phyloP scores from a whole-genome alignment of 2,888 invertebrate genomes.

The Caenorhabditis doughertyi region DNA sequence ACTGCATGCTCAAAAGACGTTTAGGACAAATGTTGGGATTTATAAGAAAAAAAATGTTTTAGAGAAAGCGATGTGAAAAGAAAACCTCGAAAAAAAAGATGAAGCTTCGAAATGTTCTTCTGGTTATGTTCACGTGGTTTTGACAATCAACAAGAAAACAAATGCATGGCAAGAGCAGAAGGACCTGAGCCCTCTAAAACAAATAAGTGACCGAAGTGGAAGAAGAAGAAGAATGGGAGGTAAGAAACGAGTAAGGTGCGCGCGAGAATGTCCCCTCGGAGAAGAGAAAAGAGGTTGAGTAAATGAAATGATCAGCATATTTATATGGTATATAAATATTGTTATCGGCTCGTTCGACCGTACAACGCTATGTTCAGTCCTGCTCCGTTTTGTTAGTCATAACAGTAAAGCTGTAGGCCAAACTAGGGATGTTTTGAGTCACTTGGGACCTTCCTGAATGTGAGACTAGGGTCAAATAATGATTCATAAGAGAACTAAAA shows the following conservation, averaged over 20 bases:
- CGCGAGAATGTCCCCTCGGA: slow-evolving; percentile 29
- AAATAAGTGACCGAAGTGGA: slow-evolving; percentile 56
- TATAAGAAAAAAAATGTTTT: not conserved
- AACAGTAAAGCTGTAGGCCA: slow-evolving; percentile 41
- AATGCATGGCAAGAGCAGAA: slow-evolving; percentile 47
- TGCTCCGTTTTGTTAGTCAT: slow-evolving; percentile 33
- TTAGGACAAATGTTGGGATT: slow-evolving; percentile 7
- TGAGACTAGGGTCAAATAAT: not conserved
- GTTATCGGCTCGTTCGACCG: slow-evolving; percentile 60
- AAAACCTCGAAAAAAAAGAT: too few species aligned
- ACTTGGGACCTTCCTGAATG: slow-evolving; percentile 12
- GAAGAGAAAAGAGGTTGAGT: slow-evolving; percentile 35
- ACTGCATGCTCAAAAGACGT: slow-evolving; percentile 8
- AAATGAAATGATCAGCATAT: slow-evolving; percentile 58
- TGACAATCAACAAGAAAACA: slow-evolving; percentile 46
- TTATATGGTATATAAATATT: slow-evolving; percentile 60
- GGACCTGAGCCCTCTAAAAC: slow-evolving; percentile 21
- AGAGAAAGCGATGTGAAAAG: too few species aligned
- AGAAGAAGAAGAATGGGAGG: slow-evolving; percentile 6
- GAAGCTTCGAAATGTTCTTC: not conserved
- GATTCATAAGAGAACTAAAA: slow-evolving; percentile 3
- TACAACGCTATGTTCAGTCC: slow-evolving; percentile 2
- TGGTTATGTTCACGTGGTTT: not conserved
- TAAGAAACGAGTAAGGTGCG: slow-evolving; percentile 38
- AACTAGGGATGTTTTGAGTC: slow-evolving; percentile 36